A percentile compares a stretch with the other conserved stretches of the same genome.
Conservation (phyloP, 1,140 invertebrate species). For the Drosophila virilis region DNA sequence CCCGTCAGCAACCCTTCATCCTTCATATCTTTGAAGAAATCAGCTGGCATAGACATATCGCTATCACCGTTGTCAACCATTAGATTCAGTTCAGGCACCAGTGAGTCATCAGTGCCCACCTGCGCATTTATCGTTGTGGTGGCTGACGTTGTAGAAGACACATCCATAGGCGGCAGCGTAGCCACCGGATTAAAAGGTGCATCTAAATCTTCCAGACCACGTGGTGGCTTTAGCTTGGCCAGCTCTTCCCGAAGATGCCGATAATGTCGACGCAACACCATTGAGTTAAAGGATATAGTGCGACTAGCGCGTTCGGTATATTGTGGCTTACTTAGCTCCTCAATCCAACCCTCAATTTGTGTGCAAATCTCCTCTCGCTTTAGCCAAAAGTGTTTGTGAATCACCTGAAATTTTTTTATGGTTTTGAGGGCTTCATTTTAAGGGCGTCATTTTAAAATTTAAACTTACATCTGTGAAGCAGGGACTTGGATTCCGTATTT, state of each 20-base stretch:
- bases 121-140: constrained; percentile 52
- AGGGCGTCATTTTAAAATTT: neutral
- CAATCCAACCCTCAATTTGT: constrained; percentile 95
- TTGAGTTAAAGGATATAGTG: constrained; percentile 90
- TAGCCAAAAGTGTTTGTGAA: constrained; percentile 97
- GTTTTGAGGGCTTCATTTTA: neutral
- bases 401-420: constrained; percentile 87
- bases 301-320: constrained; percentile 89
- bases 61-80: constrained; percentile 51
- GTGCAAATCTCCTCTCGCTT: constrained; percentile 95
- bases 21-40: constrained; percentile 54
- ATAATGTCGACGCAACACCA: constrained; percentile 91
- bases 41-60: constrained; percentile 32
- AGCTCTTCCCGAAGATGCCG: constrained; percentile 91
- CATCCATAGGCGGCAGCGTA: constrained; percentile 73
- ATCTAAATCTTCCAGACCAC: constrained; percentile 89
- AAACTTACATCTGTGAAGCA: constrained; percentile 94
- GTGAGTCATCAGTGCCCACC: constrained; percentile 58
- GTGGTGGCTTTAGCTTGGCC: constrained; percentile 90
- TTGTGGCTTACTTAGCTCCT: constrained; percentile 91
- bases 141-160: constrained; percentile 47
- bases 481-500: constrained; percentile 94
- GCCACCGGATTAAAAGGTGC: constrained; percentile 86
- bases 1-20: constrained; percentile 44
- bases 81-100: constrained; percentile 53